Evolutionary conservation across 2,797 vertebrate genomes (phyloP).

Genomic region (Brachyrhaphis roseni): DNA sequence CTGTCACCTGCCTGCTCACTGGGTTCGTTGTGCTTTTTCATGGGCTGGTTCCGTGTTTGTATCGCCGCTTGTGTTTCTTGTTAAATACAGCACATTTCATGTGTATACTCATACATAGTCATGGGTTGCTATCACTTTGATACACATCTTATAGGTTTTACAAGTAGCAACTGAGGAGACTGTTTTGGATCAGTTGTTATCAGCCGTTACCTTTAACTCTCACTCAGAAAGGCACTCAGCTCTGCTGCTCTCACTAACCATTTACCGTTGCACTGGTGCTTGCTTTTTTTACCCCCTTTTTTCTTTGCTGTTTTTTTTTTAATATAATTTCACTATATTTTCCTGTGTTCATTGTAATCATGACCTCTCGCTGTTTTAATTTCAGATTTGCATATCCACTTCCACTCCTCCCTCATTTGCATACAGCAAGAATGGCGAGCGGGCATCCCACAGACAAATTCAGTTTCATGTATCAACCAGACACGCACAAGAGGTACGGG

Average conservation of each 20-base stretch:
- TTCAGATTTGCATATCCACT: conserved; percentile 87
- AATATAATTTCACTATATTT: conserved; percentile 32
- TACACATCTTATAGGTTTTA: not conserved
- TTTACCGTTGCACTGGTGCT: conserved; percentile 72
- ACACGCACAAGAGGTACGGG: conserved; percentile 82
- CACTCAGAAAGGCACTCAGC: conserved; percentile 46
- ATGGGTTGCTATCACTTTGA: conserved; percentile 24
- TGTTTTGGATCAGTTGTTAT: conserved; percentile 14
- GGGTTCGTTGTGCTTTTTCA: conserved; percentile 57
- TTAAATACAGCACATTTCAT: conserved; percentile 42
- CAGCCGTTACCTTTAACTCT: conserved; percentile 26
- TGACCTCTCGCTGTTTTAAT: conserved; percentile 85
- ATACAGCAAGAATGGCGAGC: conserved; percentile 85
- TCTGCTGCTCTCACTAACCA: conserved; percentile 70
- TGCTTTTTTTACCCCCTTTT: conserved; percentile 50
- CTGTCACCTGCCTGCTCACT: conserved; percentile 49
- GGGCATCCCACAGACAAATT: conserved; percentile 86
- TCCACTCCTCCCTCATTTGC: conserved; percentile 84
- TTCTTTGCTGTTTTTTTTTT: conserved; percentile 14
- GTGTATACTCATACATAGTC: conserved; percentile 22
- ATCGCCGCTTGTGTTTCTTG: conserved; percentile 53
- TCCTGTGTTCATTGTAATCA: conserved; percentile 81
- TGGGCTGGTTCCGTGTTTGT: conserved; percentile 58
- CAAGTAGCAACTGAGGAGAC: not conserved
- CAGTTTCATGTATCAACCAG: conserved; percentile 86